Conservation (phyloP, 2,113 vertebrate species). For the Psittacara wagleri region DNA sequence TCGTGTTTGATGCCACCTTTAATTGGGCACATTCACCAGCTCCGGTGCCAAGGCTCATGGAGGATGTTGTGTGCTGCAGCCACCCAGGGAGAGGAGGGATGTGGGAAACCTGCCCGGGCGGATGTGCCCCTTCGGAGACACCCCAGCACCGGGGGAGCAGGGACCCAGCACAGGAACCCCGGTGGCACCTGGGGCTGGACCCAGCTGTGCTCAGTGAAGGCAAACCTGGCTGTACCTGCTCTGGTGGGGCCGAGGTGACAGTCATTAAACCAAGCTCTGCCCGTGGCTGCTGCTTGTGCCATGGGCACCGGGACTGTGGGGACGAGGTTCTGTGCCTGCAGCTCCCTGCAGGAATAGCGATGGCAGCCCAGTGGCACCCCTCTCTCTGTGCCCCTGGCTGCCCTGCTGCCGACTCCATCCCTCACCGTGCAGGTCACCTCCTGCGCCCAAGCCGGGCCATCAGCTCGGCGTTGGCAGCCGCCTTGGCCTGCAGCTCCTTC, state of each 20-base stretch:
- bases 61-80: neutral
- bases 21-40: accelerated
- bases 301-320: accelerated
- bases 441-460: conserved; percentile 82
- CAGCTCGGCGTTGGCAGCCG: conserved; percentile 80
- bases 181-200: neutral
- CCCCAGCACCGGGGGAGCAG: accelerated
- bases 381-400: neutral
- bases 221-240: neutral
- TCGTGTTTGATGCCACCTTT: neutral
- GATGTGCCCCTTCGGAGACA: neutral
- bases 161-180: neutral
- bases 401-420: neutral
- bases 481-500: conserved; percentile 82
- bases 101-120: neutral
- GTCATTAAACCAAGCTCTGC: neutral
- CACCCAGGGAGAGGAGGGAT: neutral
- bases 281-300: neutral
- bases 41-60: accelerated
- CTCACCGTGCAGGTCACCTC: conserved; percentile 57
- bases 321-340: accelerated
- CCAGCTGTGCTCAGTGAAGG: accelerated
- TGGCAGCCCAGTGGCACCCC: neutral
- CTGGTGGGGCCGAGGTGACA: neutral
- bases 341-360: neutral